Evolutionary conservation across 2,888 invertebrate genomes (phyloP).

Genomic region (Noctua fimbriata): DNA sequence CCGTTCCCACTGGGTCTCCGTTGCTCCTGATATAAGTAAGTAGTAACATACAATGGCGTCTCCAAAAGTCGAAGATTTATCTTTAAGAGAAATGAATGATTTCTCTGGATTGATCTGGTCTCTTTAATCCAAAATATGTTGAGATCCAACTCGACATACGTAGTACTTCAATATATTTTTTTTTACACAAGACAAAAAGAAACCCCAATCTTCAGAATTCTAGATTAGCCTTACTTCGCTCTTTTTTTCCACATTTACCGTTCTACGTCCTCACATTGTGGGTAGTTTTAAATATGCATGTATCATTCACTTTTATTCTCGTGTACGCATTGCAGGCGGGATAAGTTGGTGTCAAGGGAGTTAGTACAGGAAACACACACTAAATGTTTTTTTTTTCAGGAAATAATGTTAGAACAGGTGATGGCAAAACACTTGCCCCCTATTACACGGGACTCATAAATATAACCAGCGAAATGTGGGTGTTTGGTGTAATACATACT

Average conservation of each 20-base stretch:
- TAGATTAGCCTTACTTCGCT: constrained; percentile 8
- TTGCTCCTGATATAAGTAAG: background rate
- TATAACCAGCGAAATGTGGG: background rate
- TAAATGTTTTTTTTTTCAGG: background rate
- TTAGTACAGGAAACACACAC: no score
- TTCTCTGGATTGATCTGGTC: background rate
- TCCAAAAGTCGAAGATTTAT: background rate
- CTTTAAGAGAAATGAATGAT: background rate
- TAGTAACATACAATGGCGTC: background rate
- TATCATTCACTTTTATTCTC: constrained; percentile 46
- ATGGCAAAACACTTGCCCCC: background rate
- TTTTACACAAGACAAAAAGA: constrained; percentile 1
- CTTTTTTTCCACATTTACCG: constrained; percentile 10
- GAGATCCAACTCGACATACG: background rate
- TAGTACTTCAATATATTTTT: background rate
- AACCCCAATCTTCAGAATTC: constrained; percentile 27
- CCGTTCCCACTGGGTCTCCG: background rate
- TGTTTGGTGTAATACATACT: background rate
- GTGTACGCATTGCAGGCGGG: constrained; percentile 20
- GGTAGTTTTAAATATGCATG: constrained; percentile 37
- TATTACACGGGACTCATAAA: background rate
- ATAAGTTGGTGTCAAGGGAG: background rate
- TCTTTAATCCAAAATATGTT: background rate
- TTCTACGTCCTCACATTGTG: constrained; percentile 17
- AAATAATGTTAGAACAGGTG: background rate